Evolutionary conservation across 2,113 vertebrate species (phyloP).

Genomic region (Aegotheles bennettii): DNA sequence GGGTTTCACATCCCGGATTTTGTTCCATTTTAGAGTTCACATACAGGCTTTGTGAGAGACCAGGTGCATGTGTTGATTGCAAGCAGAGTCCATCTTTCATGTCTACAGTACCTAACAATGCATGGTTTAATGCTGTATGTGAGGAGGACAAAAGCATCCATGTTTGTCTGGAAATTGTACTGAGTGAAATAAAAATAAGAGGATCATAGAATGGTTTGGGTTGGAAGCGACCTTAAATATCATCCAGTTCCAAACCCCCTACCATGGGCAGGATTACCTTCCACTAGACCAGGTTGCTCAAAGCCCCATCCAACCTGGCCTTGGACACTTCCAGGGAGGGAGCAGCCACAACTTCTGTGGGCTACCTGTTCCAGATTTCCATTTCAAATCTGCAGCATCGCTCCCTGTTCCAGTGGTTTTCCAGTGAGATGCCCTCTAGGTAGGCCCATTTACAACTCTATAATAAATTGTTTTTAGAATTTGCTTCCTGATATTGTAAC

Average conservation of each 20-base stretch:
- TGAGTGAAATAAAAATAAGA: background rate
- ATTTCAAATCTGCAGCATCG: background rate
- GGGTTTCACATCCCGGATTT: background rate
- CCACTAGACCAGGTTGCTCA: too few species aligned
- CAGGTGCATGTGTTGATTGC: background rate
- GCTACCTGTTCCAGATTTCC: too few species aligned
- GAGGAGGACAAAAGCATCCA: background rate
- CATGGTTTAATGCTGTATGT: background rate
- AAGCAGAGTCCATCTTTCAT: background rate
- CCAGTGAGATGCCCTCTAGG: background rate
- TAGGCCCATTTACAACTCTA: background rate
- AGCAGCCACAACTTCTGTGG: too few species aligned
- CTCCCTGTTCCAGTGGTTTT: background rate
- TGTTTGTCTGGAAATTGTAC: background rate
- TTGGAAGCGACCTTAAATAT: too few species aligned
- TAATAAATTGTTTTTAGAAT: background rate
- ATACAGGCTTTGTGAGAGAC: background rate
- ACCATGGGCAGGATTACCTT: too few species aligned
- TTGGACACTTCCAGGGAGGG: too few species aligned
- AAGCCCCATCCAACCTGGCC: too few species aligned
- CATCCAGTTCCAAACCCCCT: too few species aligned
- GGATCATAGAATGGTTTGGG: too few species aligned
- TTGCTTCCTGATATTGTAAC: background rate
- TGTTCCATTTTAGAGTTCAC: background rate
- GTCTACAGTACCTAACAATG: background rate